phyloP scores from a whole-genome alignment of 1,140 invertebrate genomes.

The Caenorhabditis latens region DNA sequence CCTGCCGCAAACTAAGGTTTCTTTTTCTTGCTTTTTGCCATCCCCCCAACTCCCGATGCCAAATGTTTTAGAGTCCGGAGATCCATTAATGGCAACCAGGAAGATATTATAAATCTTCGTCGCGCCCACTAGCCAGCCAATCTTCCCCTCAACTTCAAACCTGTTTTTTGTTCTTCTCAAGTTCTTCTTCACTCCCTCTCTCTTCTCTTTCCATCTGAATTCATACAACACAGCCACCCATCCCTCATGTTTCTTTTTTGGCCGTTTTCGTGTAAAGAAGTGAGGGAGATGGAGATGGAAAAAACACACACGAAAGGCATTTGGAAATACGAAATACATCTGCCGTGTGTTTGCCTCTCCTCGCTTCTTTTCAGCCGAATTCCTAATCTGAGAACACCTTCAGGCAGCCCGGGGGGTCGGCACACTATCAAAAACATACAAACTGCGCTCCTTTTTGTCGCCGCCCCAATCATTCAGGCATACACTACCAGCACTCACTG shows the following conservation, averaged over 20 bases:
- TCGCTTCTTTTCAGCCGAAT: not conserved
- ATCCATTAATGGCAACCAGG: conserved; percentile 16
- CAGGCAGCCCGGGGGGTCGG: not conserved
- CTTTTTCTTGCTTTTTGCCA: too few relatives aligned
- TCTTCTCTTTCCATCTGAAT: not conserved
- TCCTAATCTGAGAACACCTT: conserved; percentile 42
- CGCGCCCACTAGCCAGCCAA: not conserved
- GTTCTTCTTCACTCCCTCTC: conserved; percentile 1
- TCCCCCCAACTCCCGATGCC: too few relatives aligned
- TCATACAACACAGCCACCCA: conserved; percentile 26
- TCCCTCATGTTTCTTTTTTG: conserved; percentile 35
- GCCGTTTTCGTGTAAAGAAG: not conserved
- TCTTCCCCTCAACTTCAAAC: conserved; percentile 16
- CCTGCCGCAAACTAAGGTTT: not conserved
- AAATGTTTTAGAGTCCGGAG: too few relatives aligned
- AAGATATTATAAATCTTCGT: conserved; percentile 41
- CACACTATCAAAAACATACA: not conserved
- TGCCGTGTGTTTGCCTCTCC: not conserved
- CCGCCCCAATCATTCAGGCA: conserved; percentile 7
- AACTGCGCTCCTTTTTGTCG: not conserved
- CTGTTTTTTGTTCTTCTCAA: conserved; percentile 50
- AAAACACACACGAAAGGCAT: not conserved
- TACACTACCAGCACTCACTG: conserved; percentile 36
- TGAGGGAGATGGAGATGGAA: not conserved
- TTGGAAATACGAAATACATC: conserved; percentile 44